Base-by-base conservation (phyloP, 2,797 vertebrate species). In the Bovichtus variegatus region DNA sequence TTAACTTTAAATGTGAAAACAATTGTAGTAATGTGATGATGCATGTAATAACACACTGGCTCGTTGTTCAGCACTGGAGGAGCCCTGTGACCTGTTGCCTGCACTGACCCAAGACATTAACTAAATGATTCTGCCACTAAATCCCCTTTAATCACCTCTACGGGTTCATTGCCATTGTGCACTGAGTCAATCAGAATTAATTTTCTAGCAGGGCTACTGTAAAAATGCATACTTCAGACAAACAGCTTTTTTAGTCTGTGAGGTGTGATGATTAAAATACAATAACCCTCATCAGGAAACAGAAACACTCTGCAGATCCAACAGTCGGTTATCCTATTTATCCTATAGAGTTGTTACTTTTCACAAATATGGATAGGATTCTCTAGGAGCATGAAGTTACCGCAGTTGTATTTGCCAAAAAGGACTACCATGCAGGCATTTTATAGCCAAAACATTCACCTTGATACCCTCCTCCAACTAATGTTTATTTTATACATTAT, bases 231-330 rank as follows among this genome's bases (percentile, higher is more conserved):
- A 31, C 0, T 1, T 0, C 6, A 41, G 21, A 54, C 16, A 43
- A 69, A 79, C 27, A 70, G 47, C 0, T 12, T 58, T 83, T 34
- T 62, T 3, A 34, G 40, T 41, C 29, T 9, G 55, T 16, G 23
- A 60, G 16, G 19, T 51, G 44, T 59, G 46, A 59, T 83, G 62
- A 83, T 84, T 76, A 31, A 10, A 71, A 55, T 71, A 73, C 64
- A 82, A 62, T 57, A 50, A 8, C 60, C 49, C 61, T 74, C 18
- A 82, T 61, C 76, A 76, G 36, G 43, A 80, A 69, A 29, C 64
- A 66, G 58, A 71, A 74, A 40, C 34, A 72, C 47, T 60, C 18
- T 64, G 46, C 44, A 74, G 55, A 60, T 43, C 46, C 43, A 64
- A 40, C 60, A 25, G 19, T 38, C 73, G 50, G 47, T 65, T 63